A percentile compares a stretch with the other conserved stretches of the same genome.
Conservation (phyloP, 2,113 vertebrate genomes). For the Brienomyrus longianalis region DNA sequence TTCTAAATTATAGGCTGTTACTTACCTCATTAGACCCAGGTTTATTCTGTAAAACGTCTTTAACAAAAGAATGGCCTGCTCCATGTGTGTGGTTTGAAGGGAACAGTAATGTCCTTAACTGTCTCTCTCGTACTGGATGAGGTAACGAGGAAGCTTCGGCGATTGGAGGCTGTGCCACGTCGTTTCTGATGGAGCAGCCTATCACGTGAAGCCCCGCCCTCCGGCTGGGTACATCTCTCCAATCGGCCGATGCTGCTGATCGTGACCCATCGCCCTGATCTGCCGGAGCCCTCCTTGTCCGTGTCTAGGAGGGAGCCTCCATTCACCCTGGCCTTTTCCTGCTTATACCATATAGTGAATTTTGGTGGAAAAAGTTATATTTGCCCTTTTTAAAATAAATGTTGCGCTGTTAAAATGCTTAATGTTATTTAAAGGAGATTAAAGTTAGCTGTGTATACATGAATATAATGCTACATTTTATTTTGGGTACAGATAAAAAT, state of each 20-base stretch:
- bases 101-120: conserved; percentile 62
- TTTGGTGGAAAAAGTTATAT: neutral
- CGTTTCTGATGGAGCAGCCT: conserved; percentile 45
- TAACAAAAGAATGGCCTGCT: neutral
- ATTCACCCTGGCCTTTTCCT: neutral
- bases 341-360: neutral
- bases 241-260: neutral
- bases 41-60: neutral
- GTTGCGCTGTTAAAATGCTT: neutral
- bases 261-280: neutral
- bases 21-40: neutral
- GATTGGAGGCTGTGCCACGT: conserved; percentile 56
- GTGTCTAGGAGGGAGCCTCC: too few relatives aligned
- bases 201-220: neutral
- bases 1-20: neutral
- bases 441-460: neutral
- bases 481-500: conserved; percentile 35
- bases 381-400: neutral
- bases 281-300: neutral
- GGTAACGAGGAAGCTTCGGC: conserved; percentile 68
- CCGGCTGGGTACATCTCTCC: neutral
- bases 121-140: conserved; percentile 63
- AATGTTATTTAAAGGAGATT: conserved; percentile 10
- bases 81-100: neutral
- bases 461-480: conserved; percentile 18